Base-by-base conservation (phyloP, 2,888 invertebrate species). In the Drosophila infuscata region DNA sequence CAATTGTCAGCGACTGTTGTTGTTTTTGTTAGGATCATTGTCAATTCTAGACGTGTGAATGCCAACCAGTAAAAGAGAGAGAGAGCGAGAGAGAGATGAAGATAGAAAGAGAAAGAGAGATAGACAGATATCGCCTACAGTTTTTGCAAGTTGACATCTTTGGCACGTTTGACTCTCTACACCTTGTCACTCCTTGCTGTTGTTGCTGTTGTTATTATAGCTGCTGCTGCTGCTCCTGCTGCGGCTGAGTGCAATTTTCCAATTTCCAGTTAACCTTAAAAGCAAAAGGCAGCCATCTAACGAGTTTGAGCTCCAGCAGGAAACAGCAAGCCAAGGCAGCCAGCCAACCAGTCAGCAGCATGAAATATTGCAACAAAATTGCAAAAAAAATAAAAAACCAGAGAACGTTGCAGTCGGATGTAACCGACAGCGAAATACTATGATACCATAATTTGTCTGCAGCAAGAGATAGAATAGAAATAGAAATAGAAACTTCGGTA, bases 261-360 rank as follows among this genome's bases (percentile, higher is more conserved):
- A 86, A 88, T 85, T 85, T 86, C 84, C 76, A 86, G 83, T 83
- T 86, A 79, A 81, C 76, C 81, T 79, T 64, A 80, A 78, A 71
- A 68, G 78, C 76, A 75, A 67, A 77, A 76, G 70, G 61, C 78
- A 71, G 66, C 71, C 79, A 73, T 73, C 76, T 76, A 79, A 80
- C 79, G 68, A 79, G 74, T 69, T 66, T 38, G 52, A 52, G 56
- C 67, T 59, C 7, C 52, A 43, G 41, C 56, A 46, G 59, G 59
- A 25, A 57, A 33, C 60, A 51, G 52, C 52, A 53, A 49, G 36
- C 2, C 46, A 46, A 46, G 7, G 20, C 20, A 35, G 35, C 4
- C n/a, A 30, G 49, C 49, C 35, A 53, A 58, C 53, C 46, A 66
- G 48, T 33, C 52, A 57, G 46, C 15, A 70, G 52, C 67, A 79